These are phyloP conservation scores for Parotia lawesii DNA, from an alignment of 2,113 vertebrate genomes.

Conservation along the genomic window DNA sequence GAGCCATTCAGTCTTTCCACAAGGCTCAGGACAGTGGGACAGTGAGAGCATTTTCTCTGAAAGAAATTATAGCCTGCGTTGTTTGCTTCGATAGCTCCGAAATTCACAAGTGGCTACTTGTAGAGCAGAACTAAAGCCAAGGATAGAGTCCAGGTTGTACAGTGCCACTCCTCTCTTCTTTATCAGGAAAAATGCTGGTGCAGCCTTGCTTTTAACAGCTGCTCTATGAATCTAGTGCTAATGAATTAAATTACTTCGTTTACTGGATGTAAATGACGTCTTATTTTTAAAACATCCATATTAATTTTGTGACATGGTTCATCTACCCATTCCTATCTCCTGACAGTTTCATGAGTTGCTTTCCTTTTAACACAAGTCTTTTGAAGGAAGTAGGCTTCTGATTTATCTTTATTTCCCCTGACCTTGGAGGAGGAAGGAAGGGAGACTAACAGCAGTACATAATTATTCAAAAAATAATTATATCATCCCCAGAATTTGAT, in stretches of 20 bases:
- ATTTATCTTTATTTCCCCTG: not conserved
- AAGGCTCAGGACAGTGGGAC: not conserved
- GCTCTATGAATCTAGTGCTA: not conserved
- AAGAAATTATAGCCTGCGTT: not conserved
- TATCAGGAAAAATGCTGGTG: not conserved
- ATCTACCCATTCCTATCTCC: not conserved
- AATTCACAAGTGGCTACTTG: not conserved
- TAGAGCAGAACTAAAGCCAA: not conserved
- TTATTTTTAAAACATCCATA: not conserved
- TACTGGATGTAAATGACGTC: not conserved
- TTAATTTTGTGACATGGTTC: not conserved
- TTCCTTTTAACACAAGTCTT: not conserved
- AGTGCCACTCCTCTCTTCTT: not conserved
- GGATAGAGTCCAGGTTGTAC: not conserved
- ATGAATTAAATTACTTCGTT: not conserved
- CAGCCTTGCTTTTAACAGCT: not conserved
- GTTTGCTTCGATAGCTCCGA: not conserved
- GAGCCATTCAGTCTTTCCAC: not conserved
- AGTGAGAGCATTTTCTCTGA: not conserved
- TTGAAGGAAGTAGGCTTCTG: not conserved
- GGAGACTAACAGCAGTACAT: not conserved
- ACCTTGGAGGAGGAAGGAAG: not conserved
- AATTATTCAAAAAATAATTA: not conserved
- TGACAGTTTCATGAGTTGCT: not conserved
- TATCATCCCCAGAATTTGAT: not conserved